Base-by-base conservation (phyloP, 2,797 vertebrate species). In the Iguana delicatissima region DNA sequence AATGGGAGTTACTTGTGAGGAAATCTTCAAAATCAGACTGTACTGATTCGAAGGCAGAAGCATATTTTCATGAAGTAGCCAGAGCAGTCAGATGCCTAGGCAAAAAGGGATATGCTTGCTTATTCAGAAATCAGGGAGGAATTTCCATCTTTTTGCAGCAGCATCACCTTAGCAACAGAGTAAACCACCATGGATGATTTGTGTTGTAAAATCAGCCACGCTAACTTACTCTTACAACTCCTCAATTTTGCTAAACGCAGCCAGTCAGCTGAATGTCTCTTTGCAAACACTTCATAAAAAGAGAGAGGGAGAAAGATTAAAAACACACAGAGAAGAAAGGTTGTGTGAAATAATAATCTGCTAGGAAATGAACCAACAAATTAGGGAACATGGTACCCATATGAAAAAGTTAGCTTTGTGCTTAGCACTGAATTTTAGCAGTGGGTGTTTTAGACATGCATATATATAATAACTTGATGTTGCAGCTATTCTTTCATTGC, bases 341-440 rank as follows among this genome's bases (percentile, higher is more conserved):
- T 85, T 74, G 74, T 87, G 94, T 93, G 94, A 96, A 95, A 95
- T 80, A 95, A 95, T 95, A 94, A 95, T 93, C 94, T 96, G 80
- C 57, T 90, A 81, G 88, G 85, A 89, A 89, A 93, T 85, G 94
- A 95, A 94, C 93, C 9, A 0, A 87, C 90, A 94, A 95, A 96
- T 95, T 93, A 93, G 85, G 93, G 94, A 89, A 94, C 89, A 89
- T 8, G 52, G 50, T 7, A 76, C 89, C 59, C 38, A 1, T 93
- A 92, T 90, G 89, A n/a, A 67, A 26, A 96, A 93, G 94, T 93
- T 90, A 94, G 92, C 85, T 72, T 95, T 92, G 91, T 84, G 89
- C 52, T 89, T 91, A 0, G 72, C 81, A 90, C 38, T 80, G 57
- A 84, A 14, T 88, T 90, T 88, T 89, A 95, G 80, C 91, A 88